Conservation (phyloP, 2,113 vertebrate species). For the Pterocles orientalis region DNA sequence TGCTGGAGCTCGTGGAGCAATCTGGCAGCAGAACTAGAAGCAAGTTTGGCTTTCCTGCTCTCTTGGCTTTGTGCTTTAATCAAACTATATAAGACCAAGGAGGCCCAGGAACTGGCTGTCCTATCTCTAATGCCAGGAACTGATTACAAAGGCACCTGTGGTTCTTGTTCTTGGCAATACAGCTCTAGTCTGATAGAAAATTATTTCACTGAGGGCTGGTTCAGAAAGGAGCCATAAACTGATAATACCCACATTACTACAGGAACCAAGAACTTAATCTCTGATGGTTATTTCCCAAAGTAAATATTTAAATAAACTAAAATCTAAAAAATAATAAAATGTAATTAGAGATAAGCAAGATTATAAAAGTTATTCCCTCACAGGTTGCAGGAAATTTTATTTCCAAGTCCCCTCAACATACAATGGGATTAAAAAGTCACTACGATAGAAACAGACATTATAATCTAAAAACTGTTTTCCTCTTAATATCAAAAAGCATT, state of each 20-base stretch:
- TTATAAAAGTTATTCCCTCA: slow-evolving; percentile 34
- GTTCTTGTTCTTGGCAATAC: slow-evolving; percentile 26
- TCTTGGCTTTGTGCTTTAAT: slow-evolving; percentile 21
- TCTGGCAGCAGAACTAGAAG: neutral
- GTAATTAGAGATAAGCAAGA: slow-evolving; percentile 51
- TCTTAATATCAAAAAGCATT: neutral
- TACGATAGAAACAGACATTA: neutral
- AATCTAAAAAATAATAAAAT: slow-evolving; percentile 61
- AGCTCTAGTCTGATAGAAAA: slow-evolving; percentile 24
- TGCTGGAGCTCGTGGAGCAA: neutral
- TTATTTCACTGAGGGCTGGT: slow-evolving; percentile 3
- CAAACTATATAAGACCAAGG: slow-evolving; percentile 34
- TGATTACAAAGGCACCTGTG: slow-evolving; percentile 37
- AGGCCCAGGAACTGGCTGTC: slow-evolving; percentile 17
- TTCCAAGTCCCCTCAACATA: neutral
- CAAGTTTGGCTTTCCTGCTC: neutral
- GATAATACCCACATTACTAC: slow-evolving; percentile 49
- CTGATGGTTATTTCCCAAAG: slow-evolving; percentile 54
- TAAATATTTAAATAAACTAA: slow-evolving; percentile 58
- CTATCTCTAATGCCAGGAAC: slow-evolving; percentile 36
- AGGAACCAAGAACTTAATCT: slow-evolving; percentile 67
- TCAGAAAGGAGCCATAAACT: slow-evolving; percentile 45
- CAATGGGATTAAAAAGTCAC: neutral
- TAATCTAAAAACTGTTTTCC: neutral
- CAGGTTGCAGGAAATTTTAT: neutral